These are phyloP conservation scores for Daptonema setosum DNA, from an alignment of 2,888 invertebrate genomes.

Conservation along the genomic window DNA sequence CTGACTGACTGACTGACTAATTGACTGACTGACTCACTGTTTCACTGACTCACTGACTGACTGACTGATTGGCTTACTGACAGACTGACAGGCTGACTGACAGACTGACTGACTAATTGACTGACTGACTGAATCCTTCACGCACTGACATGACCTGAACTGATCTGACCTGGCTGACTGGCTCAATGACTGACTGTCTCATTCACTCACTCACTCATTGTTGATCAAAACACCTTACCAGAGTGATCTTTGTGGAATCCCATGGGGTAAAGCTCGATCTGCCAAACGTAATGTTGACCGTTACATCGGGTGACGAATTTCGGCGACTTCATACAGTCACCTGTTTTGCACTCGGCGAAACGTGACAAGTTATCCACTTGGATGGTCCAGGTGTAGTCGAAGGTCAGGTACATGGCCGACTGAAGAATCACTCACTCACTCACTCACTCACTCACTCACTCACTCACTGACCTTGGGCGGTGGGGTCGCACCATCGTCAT, in stretches of 20 bases:
- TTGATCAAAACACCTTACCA: background rate
- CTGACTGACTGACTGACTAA: no score
- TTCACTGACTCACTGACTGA: no score
- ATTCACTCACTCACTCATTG: background rate
- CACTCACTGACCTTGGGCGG: no score
- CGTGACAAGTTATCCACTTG: background rate
- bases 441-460: background rate
- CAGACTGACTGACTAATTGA: no score
- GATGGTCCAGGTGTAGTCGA: conserved; percentile 3
- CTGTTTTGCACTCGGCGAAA: background rate
- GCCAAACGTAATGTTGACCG: background rate
- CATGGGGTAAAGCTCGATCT: conserved; percentile 4
- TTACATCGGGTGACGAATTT: background rate
- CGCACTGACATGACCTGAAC: no score
- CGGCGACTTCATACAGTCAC: conserved; percentile 1
- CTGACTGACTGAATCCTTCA: no score
- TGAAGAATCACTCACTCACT: background rate
- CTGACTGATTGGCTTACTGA: no score
- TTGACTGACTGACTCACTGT: no score
- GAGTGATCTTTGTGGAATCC: background rate
- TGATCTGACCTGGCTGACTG: no score
- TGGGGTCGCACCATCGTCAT: no score
- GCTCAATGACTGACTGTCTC: no score
- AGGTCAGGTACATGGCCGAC: background rate
- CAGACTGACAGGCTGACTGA: no score